These are phyloP conservation scores for Apamea sordens DNA, from an alignment of 2,888 invertebrate genomes.

Conservation along the genomic window DNA sequence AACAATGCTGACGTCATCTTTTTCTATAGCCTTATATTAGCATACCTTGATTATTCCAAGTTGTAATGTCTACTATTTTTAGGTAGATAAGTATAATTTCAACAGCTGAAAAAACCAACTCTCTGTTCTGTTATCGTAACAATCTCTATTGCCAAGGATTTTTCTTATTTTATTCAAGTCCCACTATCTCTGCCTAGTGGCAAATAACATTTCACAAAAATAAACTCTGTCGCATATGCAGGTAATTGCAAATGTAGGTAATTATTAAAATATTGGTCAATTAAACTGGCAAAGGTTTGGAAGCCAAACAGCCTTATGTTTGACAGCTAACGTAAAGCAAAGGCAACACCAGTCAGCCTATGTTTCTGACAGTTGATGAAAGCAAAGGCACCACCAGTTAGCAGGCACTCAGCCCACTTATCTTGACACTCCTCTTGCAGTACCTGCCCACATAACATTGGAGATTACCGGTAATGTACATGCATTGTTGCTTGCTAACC, in stretches of 20 bases:
- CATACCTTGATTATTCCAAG: slow-evolving; percentile 2
- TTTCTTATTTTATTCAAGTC: background rate
- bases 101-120: background rate
- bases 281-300: background rate
- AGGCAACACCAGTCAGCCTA: background rate
- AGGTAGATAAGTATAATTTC: background rate
- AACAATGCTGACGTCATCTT: background rate
- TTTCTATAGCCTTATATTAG: slow-evolving; percentile 9
- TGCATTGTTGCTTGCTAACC: background rate
- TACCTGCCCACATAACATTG: background rate
- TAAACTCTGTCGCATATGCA: background rate
- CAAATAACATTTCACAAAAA: background rate
- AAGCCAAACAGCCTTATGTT: background rate
- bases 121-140: background rate
- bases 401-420: background rate
- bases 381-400: background rate
- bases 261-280: background rate
- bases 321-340: background rate
- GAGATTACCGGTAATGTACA: background rate
- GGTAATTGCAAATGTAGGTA: background rate
- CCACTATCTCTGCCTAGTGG: background rate
- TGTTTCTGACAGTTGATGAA: background rate
- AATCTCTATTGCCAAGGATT: background rate
- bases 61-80: background rate
- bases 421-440: background rate